These are phyloP conservation scores for Dicranocentrus wangi DNA, from an alignment of 2,888 invertebrate genomes.

Conservation along the genomic window DNA sequence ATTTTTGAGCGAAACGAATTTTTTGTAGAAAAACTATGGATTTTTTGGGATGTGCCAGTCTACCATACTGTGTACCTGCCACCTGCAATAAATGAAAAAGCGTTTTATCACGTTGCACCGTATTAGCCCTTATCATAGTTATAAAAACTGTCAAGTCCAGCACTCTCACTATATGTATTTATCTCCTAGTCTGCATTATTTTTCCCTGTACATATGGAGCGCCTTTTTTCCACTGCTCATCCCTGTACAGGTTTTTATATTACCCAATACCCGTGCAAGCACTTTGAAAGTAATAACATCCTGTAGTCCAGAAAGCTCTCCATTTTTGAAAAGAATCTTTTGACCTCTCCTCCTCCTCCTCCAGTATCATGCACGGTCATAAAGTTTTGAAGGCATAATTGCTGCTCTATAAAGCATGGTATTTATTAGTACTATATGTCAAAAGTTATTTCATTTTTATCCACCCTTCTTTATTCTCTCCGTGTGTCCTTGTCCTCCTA, in stretches of 20 bases:
- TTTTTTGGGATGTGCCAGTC: conserved; percentile 19
- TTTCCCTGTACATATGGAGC: neutral
- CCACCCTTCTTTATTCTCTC: no score
- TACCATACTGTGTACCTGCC: neutral
- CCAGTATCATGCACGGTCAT: conserved; percentile 45
- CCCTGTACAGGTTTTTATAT: no score
- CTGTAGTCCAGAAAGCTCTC: conserved; percentile 25
- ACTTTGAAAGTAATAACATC: conserved; percentile 46
- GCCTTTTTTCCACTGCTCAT: no score
- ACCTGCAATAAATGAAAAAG: conserved; percentile 13
- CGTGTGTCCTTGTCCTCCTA: no score
- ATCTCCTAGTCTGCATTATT: conserved; percentile 15
- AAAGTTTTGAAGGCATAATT: conserved; percentile 60
- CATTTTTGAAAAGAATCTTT: conserved; percentile 14
- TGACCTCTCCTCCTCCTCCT: conserved; percentile 29
- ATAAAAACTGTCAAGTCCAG: conserved; percentile 5
- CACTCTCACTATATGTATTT: neutral
- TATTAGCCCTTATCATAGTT: no score
- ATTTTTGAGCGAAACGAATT: neutral
- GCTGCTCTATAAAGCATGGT: conserved; percentile 55
- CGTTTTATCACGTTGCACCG: conserved; percentile 47
- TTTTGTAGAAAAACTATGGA: conserved; percentile 37
- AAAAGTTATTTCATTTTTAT: conserved; percentile 42
- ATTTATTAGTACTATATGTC: conserved; percentile 53
- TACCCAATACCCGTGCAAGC: no score